Base-by-base conservation (phyloP, 2,888 invertebrate species). In the Machimus rusticus region DNA sequence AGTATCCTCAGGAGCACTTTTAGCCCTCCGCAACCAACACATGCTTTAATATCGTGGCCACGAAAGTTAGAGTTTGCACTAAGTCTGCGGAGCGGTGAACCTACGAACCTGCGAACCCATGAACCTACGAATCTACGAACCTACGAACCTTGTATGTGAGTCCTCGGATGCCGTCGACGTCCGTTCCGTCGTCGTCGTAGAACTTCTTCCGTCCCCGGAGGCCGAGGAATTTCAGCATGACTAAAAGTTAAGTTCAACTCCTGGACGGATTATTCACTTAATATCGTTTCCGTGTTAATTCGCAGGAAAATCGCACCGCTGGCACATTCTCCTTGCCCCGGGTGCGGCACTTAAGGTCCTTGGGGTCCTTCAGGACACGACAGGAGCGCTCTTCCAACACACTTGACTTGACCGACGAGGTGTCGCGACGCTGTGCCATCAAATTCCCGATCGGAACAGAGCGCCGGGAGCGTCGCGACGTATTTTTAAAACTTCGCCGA, bases 401-500 rank as follows among this genome's bases (percentile, higher is more conserved):
- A 28, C 66, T 66, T 66, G 28, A 8, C 9, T 66, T 66, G 66
- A 66, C 66, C 23, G 66, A 8, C 28, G 12, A 8, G 66, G 28
- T 12, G 28, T 0, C 12, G 12, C 66, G 66, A 66, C 28, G 28
- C 28, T 28, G 23, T 66, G 23, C 28, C 66, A 51, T 23, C 51
- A 51, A 79, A 79, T 51, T 31, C 55, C 19, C 57, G 34, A 37
- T 19, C 34, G 28, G 57, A 82, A 66, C 39, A 28, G n/a, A 46
- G 81, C 46, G 28, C 16, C 19, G 39, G 8, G 23, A 39, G 74
- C 85, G 74, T 85, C 85, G 85, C 85, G 85, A 74, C 85, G 46
- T 74, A 74, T 85, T 85, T 84, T 84, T 84, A 84, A 84, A 84
- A 34, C 14, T n/a, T 37, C 51, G 5, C 31, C 55, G 14, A 23